Evolutionary conservation across 2,797 vertebrate species (phyloP), one percentile per base, ranked within the genome.

Genomic region (Ciconia nigra): DNA sequence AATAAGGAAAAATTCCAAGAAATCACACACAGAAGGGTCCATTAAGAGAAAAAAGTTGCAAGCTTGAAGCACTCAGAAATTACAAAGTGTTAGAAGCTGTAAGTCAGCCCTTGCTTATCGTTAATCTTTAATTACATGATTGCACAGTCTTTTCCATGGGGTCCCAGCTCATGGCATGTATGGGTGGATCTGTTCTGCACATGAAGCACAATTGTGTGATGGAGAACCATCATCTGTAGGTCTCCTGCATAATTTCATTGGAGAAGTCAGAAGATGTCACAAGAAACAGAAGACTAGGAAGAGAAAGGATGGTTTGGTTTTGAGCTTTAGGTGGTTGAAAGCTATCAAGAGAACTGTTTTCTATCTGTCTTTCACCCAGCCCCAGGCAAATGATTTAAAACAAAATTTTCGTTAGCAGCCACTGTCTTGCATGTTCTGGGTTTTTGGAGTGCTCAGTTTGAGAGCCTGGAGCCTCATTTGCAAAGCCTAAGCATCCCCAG

Each of bases 401-500:
- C 31, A 80, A 87, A 59, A 39, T 72, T 95, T 95, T 94, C 57
- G n/a, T 89, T 86, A 91, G 69, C 61, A 86, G 52, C 35, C 61
- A 10, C 4, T 90, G 44, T 87, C 57, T 83, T 78, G 37, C 20
- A 44, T 44, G 25, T 82, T 87, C 55, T 73, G 39, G 3, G 28
- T 59, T 83, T 92, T 83, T 51, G 19, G 72, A 95, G 70, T 24
- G 25, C 61, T 79, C 49, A 29, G 41, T 92, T 93, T 94, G 74
- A 91, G 84, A 92, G 83, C 33, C 55, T 71, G 52, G 65, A 83
- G 69, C 52, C 59, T 91, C 70, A 52, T 82, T 93, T 93, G 72
- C 76, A 73, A 90, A 96, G 83, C 25, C 47, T 82, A 33, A 96
- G 83, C 85, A 86, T 90, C 42, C 49, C 62, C 79, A 94, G 76